phyloP scores from a whole-genome alignment of 2,797 vertebrate species.

The Hylomyscus alleni region DNA sequence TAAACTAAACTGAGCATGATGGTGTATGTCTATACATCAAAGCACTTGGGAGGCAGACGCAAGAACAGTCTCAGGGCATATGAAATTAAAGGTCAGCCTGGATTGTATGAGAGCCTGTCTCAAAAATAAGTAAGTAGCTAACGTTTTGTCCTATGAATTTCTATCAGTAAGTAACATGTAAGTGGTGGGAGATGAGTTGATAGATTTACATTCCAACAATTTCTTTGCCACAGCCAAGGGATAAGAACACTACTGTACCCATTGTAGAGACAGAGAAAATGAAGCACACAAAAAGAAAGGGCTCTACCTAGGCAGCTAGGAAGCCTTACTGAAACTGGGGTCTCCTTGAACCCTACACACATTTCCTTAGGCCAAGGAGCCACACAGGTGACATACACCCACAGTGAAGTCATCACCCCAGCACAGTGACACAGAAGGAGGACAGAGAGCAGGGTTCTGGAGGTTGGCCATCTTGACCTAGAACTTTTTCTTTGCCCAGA shows the following conservation, averaged over 20 bases:
- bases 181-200: not conserved
- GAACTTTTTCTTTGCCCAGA: not conserved
- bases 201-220: not conserved
- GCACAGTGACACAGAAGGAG: not conserved
- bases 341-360: not conserved
- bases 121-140: not conserved
- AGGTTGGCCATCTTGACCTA: not conserved
- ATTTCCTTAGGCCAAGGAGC: not conserved
- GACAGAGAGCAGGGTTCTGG: not conserved
- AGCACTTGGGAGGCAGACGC: not conserved
- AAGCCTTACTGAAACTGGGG: not conserved
- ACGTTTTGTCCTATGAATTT: not conserved
- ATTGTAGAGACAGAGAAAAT: not conserved
- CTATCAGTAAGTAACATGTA: not conserved
- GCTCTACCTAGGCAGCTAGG: not conserved
- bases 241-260: not conserved
- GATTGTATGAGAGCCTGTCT: not conserved
- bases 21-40: not conserved
- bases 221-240: not conserved
- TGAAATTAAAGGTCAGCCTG: not conserved
- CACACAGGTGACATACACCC: constrained; percentile 14
- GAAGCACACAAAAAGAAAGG: not conserved
- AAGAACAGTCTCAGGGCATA: not conserved
- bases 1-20: not conserved
- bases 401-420: not conserved